Conservation (phyloP, 2,113 vertebrate species). For the Dromas ardeola region DNA sequence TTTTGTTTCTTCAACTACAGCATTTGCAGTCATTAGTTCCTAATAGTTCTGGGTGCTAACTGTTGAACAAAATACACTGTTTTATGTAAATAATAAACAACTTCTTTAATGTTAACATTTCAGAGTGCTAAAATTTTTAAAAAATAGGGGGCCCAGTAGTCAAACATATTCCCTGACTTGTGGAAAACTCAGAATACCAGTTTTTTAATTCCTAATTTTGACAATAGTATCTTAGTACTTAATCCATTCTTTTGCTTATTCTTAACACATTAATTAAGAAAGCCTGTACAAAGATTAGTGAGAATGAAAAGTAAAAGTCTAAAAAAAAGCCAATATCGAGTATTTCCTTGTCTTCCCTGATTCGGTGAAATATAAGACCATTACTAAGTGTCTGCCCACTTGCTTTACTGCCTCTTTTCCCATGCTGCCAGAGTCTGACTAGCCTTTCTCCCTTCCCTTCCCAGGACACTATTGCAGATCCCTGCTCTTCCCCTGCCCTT, state of each 20-base stretch:
- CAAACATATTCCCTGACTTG: background rate
- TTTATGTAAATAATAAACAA: background rate
- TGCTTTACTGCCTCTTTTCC: background rate
- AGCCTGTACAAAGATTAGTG: background rate
- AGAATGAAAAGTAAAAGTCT: background rate
- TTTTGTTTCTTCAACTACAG: background rate
- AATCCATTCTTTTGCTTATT: background rate
- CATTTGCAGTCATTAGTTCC: background rate
- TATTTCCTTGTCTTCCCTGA: background rate
- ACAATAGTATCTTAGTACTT: background rate
- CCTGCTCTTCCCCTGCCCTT: background rate
- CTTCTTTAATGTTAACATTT: background rate
- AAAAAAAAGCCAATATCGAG: background rate
- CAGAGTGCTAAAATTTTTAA: background rate
- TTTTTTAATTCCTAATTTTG: background rate
- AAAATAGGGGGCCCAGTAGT: background rate
- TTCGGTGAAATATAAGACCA: background rate
- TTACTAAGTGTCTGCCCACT: accelerated
- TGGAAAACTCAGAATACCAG: background rate
- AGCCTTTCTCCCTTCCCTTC: background rate
- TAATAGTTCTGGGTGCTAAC: background rate
- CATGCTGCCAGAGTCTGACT: background rate
- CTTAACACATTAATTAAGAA: background rate
- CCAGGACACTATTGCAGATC: background rate
- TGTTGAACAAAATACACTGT: background rate